Evolutionary conservation across 2,113 vertebrate species (phyloP).

Genomic region (Myotis brandtii): DNA sequence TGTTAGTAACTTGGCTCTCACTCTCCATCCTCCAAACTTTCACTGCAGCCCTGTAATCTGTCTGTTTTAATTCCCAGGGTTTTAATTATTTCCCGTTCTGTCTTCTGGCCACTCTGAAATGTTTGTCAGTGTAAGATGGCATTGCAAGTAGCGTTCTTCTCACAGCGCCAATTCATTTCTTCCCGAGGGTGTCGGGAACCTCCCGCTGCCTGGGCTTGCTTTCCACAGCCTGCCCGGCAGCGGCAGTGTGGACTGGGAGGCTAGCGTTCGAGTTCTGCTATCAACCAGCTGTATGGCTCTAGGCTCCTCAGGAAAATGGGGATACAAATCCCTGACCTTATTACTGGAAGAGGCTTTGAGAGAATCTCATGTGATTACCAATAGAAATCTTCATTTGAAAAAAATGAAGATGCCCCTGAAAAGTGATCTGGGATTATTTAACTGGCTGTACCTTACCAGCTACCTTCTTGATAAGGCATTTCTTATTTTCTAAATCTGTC

Average conservation of each 20-base stretch:
- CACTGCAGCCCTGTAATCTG: not conserved
- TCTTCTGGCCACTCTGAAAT: constrained; percentile 24
- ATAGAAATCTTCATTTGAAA: constrained; percentile 5
- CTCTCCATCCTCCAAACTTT: not conserved
- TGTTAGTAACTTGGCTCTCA: not conserved
- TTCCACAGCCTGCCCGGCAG: rapidly evolving
- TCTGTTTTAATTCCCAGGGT: constrained; percentile 26
- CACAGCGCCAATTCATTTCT: not conserved
- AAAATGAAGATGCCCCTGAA: not conserved
- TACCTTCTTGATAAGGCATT: constrained; percentile 27
- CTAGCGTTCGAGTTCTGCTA: not conserved
- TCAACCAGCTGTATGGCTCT: not conserved
- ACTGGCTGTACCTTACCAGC: constrained; percentile 6
- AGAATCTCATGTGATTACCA: not conserved
- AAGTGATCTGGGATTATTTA: not conserved
- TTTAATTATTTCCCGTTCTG: constrained; percentile 59
- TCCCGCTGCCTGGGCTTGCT: not conserved
- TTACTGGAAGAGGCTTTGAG: not conserved
- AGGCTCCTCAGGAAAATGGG: constrained; percentile 54
- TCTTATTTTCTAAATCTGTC: not conserved
- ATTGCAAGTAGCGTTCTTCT: not conserved
- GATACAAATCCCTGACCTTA: not conserved
- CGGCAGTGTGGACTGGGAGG: not conserved
- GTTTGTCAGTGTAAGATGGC: constrained; percentile 18
- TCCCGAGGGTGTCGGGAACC: not conserved